Evolutionary conservation across 2,888 invertebrate species (phyloP).

Genomic region (Amphimallon solstitiale): DNA sequence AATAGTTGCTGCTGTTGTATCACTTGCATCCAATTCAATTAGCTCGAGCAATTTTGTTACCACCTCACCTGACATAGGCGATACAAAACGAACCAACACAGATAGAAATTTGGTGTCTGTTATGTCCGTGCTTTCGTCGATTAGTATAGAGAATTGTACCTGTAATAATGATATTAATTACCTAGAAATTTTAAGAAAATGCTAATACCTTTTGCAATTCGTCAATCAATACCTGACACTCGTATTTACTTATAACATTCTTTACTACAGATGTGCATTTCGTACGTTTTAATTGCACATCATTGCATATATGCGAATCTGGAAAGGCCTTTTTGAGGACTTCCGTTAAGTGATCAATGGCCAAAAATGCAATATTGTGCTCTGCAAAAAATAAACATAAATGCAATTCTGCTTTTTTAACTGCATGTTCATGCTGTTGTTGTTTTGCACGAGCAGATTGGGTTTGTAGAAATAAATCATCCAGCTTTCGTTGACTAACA

Average conservation of each 20-base stretch:
- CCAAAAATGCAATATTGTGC: slow-evolving; percentile 43
- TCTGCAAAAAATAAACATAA: slow-evolving; percentile 44
- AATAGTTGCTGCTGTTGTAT: neutral
- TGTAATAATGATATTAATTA: too few species aligned
- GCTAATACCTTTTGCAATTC: slow-evolving; percentile 38
- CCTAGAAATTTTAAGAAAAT: too few species aligned
- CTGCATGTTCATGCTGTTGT: slow-evolving; percentile 15
- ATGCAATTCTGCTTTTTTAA: slow-evolving; percentile 41
- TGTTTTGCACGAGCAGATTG: too few species aligned
- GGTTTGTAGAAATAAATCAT: neutral
- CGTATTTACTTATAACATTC: slow-evolving; percentile 40
- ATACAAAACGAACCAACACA: slow-evolving; percentile 33
- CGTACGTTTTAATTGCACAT: slow-evolving; percentile 32
- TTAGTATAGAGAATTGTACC: too few species aligned
- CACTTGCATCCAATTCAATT: neutral
- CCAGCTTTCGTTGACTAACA: neutral
- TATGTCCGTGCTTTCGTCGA: slow-evolving; percentile 40
- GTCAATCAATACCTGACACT: slow-evolving; percentile 26
- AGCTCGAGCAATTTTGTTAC: slow-evolving; percentile 29
- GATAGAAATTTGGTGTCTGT: slow-evolving; percentile 39
- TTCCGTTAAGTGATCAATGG: slow-evolving; percentile 41
- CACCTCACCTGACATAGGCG: slow-evolving; percentile 1
- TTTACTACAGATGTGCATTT: slow-evolving; percentile 42
- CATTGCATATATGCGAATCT: slow-evolving; percentile 27
- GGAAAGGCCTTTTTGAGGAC: slow-evolving; percentile 38